Percentiles rank a stretch among this genome's conserved stretches.
Evolutionary conservation across 2,113 vertebrate species (phyloP).

Genomic region (Taxidea taxus): DNA sequence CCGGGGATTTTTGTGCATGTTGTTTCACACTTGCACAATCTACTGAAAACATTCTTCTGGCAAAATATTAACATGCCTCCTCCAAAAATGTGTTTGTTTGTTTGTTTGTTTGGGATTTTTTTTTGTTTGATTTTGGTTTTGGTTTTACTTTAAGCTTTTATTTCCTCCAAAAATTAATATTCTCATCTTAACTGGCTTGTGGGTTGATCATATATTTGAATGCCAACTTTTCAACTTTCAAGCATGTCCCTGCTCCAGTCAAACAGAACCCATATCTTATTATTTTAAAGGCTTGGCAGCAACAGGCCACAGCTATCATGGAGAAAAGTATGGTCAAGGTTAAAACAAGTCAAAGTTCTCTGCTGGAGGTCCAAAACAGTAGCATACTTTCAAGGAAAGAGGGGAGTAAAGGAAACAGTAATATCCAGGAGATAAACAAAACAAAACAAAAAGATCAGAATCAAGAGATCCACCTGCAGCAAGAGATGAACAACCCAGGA

Average conservation of each 20-base stretch:
- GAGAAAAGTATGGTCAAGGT: background rate
- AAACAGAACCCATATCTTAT: background rate
- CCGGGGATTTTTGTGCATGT: background rate
- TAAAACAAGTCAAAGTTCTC: background rate
- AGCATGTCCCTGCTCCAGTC: background rate
- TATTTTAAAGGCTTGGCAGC: background rate
- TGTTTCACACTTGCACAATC: background rate
- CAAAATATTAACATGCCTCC: background rate
- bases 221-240: background rate
- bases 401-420: background rate
- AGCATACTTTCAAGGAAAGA: background rate
- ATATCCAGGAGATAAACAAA: background rate
- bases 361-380: background rate
- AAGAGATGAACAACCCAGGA: background rate
- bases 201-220: background rate
- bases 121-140: too few relatives aligned
- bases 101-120: background rate
- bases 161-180: conserved; percentile 1
- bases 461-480: background rate
- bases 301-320: background rate
- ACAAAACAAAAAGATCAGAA: background rate
- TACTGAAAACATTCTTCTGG: background rate
- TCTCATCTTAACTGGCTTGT: background rate
- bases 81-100: background rate
- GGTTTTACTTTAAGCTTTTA: background rate